phyloP scores from a whole-genome alignment of 2,113 vertebrate genomes.

The Zosterops borbonicus region DNA sequence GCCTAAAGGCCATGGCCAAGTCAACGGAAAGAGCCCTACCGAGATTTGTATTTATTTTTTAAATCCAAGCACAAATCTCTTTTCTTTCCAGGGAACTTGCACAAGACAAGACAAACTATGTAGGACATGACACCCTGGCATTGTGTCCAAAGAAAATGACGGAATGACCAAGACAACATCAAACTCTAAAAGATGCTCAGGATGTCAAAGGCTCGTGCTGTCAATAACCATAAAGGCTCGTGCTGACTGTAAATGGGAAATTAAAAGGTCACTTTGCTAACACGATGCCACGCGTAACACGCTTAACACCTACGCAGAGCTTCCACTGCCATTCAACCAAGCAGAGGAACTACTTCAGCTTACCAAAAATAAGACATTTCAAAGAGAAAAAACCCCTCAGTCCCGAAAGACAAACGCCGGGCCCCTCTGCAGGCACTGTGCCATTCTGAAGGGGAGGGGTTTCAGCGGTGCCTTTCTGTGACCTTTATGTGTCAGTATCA shows the following conservation, averaged over 20 bases:
- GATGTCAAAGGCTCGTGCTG: not conserved
- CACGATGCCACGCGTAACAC: not conserved
- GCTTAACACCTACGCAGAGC: not conserved
- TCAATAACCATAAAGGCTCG: not conserved
- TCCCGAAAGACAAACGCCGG: not conserved
- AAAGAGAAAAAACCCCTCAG: not conserved
- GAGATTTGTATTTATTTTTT: slow-evolving; percentile 57
- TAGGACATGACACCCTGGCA: slow-evolving; percentile 17
- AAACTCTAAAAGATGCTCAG: not conserved
- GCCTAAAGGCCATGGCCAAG: slow-evolving; percentile 49
- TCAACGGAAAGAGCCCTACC: slow-evolving; percentile 40
- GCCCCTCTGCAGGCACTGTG: not conserved
- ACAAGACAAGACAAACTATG: slow-evolving; percentile 34
- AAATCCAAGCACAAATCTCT: slow-evolving; percentile 56
- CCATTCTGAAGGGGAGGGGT: not conserved
- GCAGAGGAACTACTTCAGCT: not conserved
- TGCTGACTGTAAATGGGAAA: not conserved
- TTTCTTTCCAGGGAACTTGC: slow-evolving; percentile 43
- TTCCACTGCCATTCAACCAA: not conserved
- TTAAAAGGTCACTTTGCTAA: slow-evolving; percentile 22
- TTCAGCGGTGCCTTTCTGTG: not conserved
- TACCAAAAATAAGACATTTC: not conserved
- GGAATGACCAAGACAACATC: not conserved
- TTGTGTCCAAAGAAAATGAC: slow-evolving; percentile 11
- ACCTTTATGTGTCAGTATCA: slow-evolving; percentile 39